Conservation (phyloP, 2,888 invertebrate species). For the Trisateles emortualis region DNA sequence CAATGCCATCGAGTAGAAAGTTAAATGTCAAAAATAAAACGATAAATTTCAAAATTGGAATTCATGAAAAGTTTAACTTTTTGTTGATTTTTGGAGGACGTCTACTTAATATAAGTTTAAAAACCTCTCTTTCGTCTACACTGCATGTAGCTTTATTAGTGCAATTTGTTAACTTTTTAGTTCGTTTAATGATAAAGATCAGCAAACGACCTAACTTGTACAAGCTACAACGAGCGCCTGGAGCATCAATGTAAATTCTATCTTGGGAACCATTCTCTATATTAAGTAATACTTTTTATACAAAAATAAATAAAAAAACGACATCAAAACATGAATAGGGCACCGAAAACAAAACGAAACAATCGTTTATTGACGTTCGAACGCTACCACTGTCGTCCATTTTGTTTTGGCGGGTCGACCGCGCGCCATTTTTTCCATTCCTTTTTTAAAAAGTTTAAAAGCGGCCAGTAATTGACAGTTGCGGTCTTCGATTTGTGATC, state of each 20-base stretch:
- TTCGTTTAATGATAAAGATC: neutral
- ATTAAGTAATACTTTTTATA: constrained; percentile 1
- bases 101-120: too few relatives aligned
- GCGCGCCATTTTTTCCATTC: constrained; percentile 44
- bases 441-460: constrained; percentile 47
- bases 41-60: too few relatives aligned
- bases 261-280: neutral
- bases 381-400: constrained; percentile 44
- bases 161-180: too few relatives aligned
- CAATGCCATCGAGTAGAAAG: too few relatives aligned
- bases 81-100: too few relatives aligned
- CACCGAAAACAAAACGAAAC: constrained; percentile 19
- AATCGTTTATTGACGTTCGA: constrained; percentile 41
- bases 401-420: constrained; percentile 47
- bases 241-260: neutral
- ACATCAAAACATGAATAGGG: constrained; percentile 31
- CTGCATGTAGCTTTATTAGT: neutral
- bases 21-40: too few relatives aligned
- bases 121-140: too few relatives aligned
- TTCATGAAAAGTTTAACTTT: too few relatives aligned
- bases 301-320: neutral
- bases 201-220: neutral
- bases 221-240: neutral
- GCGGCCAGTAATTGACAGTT: constrained; percentile 64
- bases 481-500: constrained; percentile 58